Evolutionary conservation across 2,113 vertebrate species (phyloP), one percentile per base, ranked within the genome.

Genomic region (Microcebus tavaratra): DNA sequence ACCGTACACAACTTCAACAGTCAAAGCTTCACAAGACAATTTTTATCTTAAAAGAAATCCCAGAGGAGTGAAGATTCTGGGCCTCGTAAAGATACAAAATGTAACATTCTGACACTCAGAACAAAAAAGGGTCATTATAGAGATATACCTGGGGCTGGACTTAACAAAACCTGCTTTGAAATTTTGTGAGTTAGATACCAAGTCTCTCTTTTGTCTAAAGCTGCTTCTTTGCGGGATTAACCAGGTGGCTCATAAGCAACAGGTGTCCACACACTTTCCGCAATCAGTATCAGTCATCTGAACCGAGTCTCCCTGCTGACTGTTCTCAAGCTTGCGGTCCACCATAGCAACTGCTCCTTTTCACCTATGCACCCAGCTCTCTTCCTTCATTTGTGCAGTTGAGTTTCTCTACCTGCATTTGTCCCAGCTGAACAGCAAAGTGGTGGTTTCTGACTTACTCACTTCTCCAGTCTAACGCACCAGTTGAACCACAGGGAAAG

Each of bases 401-500:
- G 45, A 45, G 3, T 76, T 45, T 27, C n/a, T 48, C 65, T 12
- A 3, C 3, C 34, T 31, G 8, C 61, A 11, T 83, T 25, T 65
- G 53, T 50, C 23, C 50, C 23, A 57, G 21, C 14, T 18, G 31
- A 65, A 85, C 18, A 73, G 82, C 63, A n/a, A 21, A 55, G 13
- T 4, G 6, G 45, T 14, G 20, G 39, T 39, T 83, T 89, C 82
- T 75, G 68, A 84, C 57, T 83, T 36, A 45, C 42, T 29, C 31
- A 17, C 75, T 79, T 82, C 76, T 75, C 91, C 89, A 50, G 3
- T 65, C 67, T 76, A 61, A 96, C 5, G 8, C 45, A 8, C 27
- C 34, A 36, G 68, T 8, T n/a, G 70, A 97, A 75, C 57, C 75
- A 34, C 73, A 90, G 53, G 72, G 87, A 53, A 91, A 90, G 27